Evolutionary conservation across 1,140 invertebrate species (phyloP).

Genomic region (Papilio polytes): DNA sequence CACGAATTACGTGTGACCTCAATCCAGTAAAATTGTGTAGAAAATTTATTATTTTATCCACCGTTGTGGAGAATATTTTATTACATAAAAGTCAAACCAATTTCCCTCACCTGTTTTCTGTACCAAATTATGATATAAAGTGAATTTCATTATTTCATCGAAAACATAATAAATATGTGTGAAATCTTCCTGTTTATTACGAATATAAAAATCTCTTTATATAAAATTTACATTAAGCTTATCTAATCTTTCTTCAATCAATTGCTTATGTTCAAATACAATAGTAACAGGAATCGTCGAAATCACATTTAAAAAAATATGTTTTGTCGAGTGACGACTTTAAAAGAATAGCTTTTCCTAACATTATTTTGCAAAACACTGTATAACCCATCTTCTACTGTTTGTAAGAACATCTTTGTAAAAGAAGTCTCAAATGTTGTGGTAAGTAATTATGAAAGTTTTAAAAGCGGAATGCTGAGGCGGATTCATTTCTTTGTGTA

Average conservation of each 20-base stretch:
- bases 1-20: slow-evolving; percentile 17
- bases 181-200: not conserved
- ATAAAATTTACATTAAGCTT: too few relatives aligned
- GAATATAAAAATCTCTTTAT: too few relatives aligned
- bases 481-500: slow-evolving; percentile 34
- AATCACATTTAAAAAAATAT: too few relatives aligned
- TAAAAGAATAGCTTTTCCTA: not conserved
- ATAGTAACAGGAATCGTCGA: too few relatives aligned
- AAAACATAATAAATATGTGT: not conserved
- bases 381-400: too few relatives aligned
- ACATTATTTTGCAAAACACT: not conserved
- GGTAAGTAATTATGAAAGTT: slow-evolving; percentile 27
- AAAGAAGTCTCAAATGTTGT: not conserved
- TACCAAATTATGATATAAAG: slow-evolving; percentile 6
- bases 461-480: slow-evolving; percentile 13
- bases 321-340: too few relatives aligned
- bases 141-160: slow-evolving; percentile 13
- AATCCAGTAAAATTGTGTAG: slow-evolving; percentile 26
- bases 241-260: too few relatives aligned
- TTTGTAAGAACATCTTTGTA: not conserved
- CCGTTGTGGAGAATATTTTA: slow-evolving; percentile 19
- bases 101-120: slow-evolving; percentile 13
- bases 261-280: too few relatives aligned
- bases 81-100: slow-evolving; percentile 26
- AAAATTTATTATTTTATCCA: slow-evolving; percentile 29